A percentile compares a stretch with the other conserved stretches of the same genome.
Conservation (phyloP, 2,888 invertebrate species). For the Cordylochernes scorpioides region DNA sequence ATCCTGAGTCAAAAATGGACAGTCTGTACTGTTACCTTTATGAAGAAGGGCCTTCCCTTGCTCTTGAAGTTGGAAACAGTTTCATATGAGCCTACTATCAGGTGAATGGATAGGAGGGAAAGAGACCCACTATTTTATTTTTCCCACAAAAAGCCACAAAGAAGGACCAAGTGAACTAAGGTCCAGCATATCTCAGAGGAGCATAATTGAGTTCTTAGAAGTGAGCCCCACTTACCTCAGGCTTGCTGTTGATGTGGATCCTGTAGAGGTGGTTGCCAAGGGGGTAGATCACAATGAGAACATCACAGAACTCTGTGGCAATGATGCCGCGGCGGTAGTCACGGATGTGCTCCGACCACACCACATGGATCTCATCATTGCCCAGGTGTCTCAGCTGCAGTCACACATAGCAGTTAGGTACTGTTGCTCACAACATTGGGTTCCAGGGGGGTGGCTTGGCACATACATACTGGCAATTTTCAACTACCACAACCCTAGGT, state of each 20-base stretch:
- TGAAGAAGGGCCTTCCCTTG: no score
- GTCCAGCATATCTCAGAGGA: background rate
- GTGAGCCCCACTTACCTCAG: conserved; percentile 41
- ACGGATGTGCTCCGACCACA: conserved; percentile 90
- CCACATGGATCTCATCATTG: conserved; percentile 93
- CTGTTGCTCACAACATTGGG: no score
- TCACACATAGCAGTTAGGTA: no score
- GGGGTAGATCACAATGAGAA: conserved; percentile 85
- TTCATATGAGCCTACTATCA: no score
- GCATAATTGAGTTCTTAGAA: conserved; percentile 1
- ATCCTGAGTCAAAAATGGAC: no score
- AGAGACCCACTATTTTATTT: background rate
- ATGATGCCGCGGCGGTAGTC: conserved; percentile 88
- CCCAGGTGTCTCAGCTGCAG: conserved; percentile 68
- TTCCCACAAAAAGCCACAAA: background rate
- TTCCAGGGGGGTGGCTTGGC: no score
- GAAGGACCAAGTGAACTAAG: background rate
- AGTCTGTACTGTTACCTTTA: no score
- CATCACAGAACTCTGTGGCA: conserved; percentile 97
- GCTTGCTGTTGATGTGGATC: conserved; percentile 60
- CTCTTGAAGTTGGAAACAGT: no score
- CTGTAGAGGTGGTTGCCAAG: conserved; percentile 51
- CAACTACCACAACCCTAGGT: no score
- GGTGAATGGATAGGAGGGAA: no score
- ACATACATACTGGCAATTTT: no score